Base-by-base conservation (phyloP, 2,113 vertebrate genomes). In the human (Homo sapiens) region DNA sequence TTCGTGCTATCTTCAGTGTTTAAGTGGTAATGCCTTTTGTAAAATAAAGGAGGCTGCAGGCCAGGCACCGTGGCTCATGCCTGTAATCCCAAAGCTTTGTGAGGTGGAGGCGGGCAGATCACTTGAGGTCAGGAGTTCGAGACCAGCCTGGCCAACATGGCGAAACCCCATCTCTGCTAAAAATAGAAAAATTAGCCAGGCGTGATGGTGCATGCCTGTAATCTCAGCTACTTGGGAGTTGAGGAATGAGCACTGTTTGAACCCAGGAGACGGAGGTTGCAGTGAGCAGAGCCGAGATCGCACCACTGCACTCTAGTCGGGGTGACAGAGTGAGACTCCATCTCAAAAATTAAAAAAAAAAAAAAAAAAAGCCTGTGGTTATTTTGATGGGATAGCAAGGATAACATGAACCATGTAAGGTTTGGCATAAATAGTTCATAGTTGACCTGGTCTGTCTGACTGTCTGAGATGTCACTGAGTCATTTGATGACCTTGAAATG, bases 231-330 rank as follows among this genome's bases (percentile, higher is more conserved):
- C 66, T 68, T 0, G 27, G 61, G 27, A 32, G 61, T 64, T 64
- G 61, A 64, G 61, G 12, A 27, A 64, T 64, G 61, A 64, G 61
- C 12, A 32, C 6, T 64, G 27, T 64, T 64, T 30, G 61, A 64
- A 64, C 61, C 61, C 66, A 68, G 66, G 14, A 68, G 14, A 30
- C 3, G 6, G 16, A n/a, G 14, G 30, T 35, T 66, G 64, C 32
- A 7, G 66, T 35, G 66, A 18, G 16, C 1, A 0, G 66, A 35
- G 66, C 66, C 0, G 1, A 16, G 30, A 68, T 35, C 3, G 14
- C 0, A 3, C 32, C 32, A 18, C 66, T 68, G 6, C 16, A 68
- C 66, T 68, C 32, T 35, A 68, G 16, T 18, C 3, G 7, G 66
- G 66, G 66, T 35, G 32, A 68, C 32, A 68, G 66, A 68, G 66